Evolutionary conservation across 2,113 vertebrate species (phyloP), one percentile per base, ranked within the genome.

Genomic region (Tetrax tetrax): DNA sequence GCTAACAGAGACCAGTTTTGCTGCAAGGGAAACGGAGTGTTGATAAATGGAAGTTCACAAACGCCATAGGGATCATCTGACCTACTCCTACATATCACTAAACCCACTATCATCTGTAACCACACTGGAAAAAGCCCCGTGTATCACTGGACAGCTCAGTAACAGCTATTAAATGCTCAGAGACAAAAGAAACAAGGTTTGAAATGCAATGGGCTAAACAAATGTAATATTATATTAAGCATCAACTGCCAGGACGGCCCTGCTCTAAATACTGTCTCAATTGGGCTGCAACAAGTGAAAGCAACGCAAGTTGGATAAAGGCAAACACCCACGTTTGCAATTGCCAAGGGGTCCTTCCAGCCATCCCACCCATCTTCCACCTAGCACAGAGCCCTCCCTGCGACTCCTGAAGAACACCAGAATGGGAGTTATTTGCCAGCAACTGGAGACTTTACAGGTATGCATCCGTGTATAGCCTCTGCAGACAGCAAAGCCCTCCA

Each of bases 91-190:
- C 2, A 4, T 13, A 45, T 14, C 41, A 7, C 70, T 70, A 56
- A 53, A 76, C 10, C 37, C 79, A 28, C 74, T 38, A 12, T 22
- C 15, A 72, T 41, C 81, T 28, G 3, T 6, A 64, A 60, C 37
- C 24, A 27, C 0, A 0, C 74, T 82, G 87, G 27, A 76, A 54
- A 47, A n/a, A 77, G 66, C 47, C 54, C 54, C 0, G 0, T 5
- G 14, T 68, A 71, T 22, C 27, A 23, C 61, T 5, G 35, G 59
- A 23, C 43, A 69, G 66, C 65, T 74, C 72, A 33, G 1, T 17
- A 45, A 37, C 54, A 83, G 33, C n/a, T 51, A 10, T 61, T 45
- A 59, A 57, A 68, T 16, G 83, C 59, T 83, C 59, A 56, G 82
- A 90, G 64, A 48, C 29, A 80, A 59, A 80, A 86, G 37, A 65